phyloP scores from a whole-genome alignment of 2,797 vertebrate genomes.

The Phalloptychus januarius region DNA sequence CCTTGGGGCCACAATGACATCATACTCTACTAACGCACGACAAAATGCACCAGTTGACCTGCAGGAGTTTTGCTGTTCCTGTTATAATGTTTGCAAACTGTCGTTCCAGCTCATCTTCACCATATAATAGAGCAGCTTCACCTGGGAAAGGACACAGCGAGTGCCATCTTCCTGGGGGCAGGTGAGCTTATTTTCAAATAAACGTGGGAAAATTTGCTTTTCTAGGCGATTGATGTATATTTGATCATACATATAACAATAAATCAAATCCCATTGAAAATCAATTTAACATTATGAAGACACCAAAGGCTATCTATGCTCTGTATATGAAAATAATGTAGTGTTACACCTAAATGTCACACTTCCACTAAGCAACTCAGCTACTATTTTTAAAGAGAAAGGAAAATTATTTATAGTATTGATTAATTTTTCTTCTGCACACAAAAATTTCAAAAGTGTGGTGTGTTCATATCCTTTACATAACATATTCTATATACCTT shows the following conservation, averaged over 20 bases:
- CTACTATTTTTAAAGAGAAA: neutral
- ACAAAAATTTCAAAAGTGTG: neutral
- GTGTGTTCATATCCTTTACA: neutral
- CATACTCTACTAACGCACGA: neutral
- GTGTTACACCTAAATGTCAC: too few species aligned
- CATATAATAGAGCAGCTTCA: slow-evolving; percentile 81
- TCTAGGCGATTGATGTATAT: neutral
- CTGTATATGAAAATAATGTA: too few species aligned
- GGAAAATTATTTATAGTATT: neutral
- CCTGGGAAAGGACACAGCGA: slow-evolving; percentile 74
- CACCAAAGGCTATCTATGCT: too few species aligned
- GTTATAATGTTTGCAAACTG: neutral
- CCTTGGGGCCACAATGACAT: neutral
- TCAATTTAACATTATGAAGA: too few species aligned
- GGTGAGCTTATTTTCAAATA: slow-evolving; percentile 31
- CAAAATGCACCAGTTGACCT: neutral
- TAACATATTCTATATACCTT: neutral
- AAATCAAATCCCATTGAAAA: too few species aligned
- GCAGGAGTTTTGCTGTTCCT: neutral
- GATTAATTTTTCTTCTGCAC: neutral
- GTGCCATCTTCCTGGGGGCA: slow-evolving; percentile 47
- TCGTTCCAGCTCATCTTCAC: slow-evolving; percentile 81
- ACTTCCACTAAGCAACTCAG: neutral
- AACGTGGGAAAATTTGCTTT: too few species aligned
- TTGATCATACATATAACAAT: neutral